Conservation (phyloP, 2,797 vertebrate genomes). For the Synaphobranchus kaupii region DNA sequence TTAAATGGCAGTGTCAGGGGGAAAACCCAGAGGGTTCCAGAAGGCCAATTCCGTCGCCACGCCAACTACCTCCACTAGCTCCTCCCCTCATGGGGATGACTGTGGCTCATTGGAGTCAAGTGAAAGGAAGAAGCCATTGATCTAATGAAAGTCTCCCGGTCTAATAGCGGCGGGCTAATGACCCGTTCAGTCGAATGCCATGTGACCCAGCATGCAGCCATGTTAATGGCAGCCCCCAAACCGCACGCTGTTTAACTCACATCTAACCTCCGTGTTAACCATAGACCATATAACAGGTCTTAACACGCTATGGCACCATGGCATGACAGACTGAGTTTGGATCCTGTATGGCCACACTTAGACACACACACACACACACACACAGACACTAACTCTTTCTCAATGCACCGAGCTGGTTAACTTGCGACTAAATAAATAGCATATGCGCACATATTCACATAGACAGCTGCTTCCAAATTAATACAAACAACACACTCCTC, state of each 20-base stretch:
- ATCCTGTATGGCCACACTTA: constrained; percentile 14
- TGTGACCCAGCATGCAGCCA: constrained; percentile 34
- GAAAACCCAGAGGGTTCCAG: constrained; percentile 55
- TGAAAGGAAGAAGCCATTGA: background rate
- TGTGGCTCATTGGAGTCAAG: constrained; percentile 30
- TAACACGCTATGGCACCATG: background rate
- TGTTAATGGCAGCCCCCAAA: constrained; percentile 12
- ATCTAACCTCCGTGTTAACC: background rate
- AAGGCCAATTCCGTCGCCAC: constrained; percentile 24
- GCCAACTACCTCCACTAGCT: background rate
- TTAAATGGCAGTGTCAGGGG: background rate
- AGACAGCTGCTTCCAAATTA: no score
- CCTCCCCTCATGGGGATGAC: constrained; percentile 27
- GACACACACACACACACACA: constrained; percentile 17
- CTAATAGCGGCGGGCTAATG: background rate
- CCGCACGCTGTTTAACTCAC: constrained; percentile 13
- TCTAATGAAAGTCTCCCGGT: background rate
- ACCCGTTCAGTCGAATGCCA: constrained; percentile 42
- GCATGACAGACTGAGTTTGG: constrained; percentile 6
- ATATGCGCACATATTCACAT: no score
- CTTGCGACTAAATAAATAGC: no score
- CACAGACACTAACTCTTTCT: background rate
- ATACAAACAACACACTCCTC: no score
- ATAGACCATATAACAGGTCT: no score
- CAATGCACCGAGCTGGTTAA: no score